Conservation (phyloP, 2,888 invertebrate genomes). For the Melipona bicolor region DNA sequence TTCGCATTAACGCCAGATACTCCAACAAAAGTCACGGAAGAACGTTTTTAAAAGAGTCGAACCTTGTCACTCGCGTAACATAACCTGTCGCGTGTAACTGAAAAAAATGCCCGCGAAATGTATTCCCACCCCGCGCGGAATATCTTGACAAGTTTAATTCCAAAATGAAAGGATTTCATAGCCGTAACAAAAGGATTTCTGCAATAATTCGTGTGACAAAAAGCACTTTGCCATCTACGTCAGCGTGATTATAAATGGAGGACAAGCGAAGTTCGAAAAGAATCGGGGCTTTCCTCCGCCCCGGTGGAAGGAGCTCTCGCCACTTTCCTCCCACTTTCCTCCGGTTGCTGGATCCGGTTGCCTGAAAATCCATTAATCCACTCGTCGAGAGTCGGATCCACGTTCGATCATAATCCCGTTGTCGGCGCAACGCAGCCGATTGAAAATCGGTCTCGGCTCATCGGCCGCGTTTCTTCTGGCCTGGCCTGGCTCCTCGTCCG, state of each 20-base stretch:
- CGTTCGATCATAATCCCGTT: constrained; percentile 50
- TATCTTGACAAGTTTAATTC: neutral
- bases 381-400: constrained; percentile 56
- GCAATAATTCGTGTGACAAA: too few relatives aligned
- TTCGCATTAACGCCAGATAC: too few relatives aligned
- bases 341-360: neutral
- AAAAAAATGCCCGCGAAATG: too few relatives aligned
- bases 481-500: neutral
- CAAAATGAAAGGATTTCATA: neutral
- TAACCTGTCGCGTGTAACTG: too few relatives aligned
- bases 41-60: too few relatives aligned
- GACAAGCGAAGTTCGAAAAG: neutral
- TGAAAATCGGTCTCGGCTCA: constrained; percentile 46
- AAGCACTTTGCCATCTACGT: too few relatives aligned
- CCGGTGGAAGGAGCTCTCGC: neutral
- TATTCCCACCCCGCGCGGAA: too few relatives aligned
- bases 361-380: constrained; percentile 58
- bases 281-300: neutral
- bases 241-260: neutral
- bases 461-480: constrained; percentile 50
- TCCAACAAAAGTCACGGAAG: too few relatives aligned
- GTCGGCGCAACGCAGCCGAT: constrained; percentile 51
- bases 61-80: too few relatives aligned
- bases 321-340: constrained; percentile 11
- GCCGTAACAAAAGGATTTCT: too few relatives aligned